These are phyloP conservation scores for Atta cephalotes DNA, from an alignment of 1,140 invertebrate species.

Conservation along the genomic window DNA sequence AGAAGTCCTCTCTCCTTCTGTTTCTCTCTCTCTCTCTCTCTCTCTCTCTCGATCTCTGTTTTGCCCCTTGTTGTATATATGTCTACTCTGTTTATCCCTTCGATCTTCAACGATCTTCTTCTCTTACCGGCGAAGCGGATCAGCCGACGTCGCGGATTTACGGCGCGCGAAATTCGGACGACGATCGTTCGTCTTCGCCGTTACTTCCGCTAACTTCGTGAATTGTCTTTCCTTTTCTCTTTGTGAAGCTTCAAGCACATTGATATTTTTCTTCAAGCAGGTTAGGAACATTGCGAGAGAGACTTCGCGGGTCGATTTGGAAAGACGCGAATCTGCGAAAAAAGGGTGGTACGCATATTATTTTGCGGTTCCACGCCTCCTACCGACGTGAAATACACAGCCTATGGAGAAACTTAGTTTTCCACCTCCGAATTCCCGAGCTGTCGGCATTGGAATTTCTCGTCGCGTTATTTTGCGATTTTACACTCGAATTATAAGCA, in stretches of 20 bases:
- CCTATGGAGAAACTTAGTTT: conserved; percentile 56
- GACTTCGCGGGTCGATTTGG: not conserved
- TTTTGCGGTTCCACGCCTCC: conserved; percentile 44
- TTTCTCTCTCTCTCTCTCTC: not conserved
- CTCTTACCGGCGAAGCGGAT: conserved; percentile 44
- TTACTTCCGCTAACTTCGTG: conserved; percentile 49
- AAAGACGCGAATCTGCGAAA: conserved; percentile 22
- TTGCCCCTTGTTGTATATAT: not conserved
- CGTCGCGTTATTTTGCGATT: conserved; percentile 59
- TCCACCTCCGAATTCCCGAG: conserved; percentile 26
- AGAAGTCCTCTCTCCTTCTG: conserved; percentile 53
- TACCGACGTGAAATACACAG: conserved; percentile 43
- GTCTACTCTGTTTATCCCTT: conserved; percentile 45
- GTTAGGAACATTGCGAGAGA: not conserved
- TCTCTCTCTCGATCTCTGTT: not conserved
- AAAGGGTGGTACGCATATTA: conserved; percentile 34
- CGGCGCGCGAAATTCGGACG: conserved; percentile 56
- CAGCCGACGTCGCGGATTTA: conserved; percentile 56
- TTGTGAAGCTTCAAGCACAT: not conserved
- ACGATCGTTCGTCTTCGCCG: conserved; percentile 56
- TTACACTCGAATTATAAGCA: conserved; percentile 64
- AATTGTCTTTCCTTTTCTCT: not conserved
- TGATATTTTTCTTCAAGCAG: conserved; percentile 41
- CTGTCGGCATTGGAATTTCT: conserved; percentile 54
- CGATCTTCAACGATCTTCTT: conserved; percentile 45